These are phyloP conservation scores for Gymnothorax javanicus DNA, from an alignment of 2,797 vertebrate species.

Conservation along the genomic window DNA sequence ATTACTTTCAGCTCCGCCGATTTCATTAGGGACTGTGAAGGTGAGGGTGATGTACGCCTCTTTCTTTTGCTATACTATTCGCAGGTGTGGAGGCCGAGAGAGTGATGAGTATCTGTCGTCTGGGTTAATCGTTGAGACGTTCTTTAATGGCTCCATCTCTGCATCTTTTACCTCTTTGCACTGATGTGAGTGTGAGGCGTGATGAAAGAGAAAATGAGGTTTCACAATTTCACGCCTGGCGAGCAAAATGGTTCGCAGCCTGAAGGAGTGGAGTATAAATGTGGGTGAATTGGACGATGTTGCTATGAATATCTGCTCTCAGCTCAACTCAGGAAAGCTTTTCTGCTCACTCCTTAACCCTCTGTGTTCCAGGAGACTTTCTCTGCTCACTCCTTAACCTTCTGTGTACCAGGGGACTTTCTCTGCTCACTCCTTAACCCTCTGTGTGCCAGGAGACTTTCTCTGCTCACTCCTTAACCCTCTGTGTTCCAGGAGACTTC, in stretches of 20 bases:
- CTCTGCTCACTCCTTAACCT: too few relatives aligned
- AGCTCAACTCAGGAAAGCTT: too few relatives aligned
- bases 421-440: too few relatives aligned
- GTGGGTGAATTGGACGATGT: background rate
- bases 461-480: background rate
- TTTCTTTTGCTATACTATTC: background rate
- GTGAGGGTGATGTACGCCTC: background rate
- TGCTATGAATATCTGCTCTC: background rate
- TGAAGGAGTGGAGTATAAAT: background rate
- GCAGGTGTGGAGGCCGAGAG: background rate
- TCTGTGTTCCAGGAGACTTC: background rate
- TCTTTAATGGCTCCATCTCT: background rate
- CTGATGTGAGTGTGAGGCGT: constrained; percentile 7
- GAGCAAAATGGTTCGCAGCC: constrained; percentile 23
- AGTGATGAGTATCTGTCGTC: background rate
- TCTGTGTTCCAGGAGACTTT: background rate
- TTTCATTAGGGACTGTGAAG: constrained; percentile 1
- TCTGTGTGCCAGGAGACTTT: background rate
- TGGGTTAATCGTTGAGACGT: constrained; percentile 5
- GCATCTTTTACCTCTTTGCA: background rate
- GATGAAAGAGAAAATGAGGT: constrained; percentile 22
- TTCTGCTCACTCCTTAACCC: background rate
- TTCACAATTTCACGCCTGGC: constrained; percentile 16
- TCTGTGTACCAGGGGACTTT: too few relatives aligned
- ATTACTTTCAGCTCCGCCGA: background rate